phyloP scores from a whole-genome alignment of 2,113 vertebrate species.

The Sminthopsis crassicaudata region DNA sequence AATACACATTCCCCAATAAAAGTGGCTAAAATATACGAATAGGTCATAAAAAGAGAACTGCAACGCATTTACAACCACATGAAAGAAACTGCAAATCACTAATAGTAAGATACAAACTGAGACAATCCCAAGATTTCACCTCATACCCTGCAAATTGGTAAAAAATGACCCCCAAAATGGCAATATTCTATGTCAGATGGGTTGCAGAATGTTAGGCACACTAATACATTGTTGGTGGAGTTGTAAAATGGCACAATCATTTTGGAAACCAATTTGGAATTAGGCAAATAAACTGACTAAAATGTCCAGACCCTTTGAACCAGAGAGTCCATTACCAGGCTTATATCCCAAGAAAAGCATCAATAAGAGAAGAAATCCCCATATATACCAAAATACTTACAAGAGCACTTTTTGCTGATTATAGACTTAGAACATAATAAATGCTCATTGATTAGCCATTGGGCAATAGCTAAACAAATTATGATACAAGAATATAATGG shows the following conservation, averaged over 20 bases:
- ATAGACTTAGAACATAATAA: constrained; percentile 32
- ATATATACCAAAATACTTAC: not conserved
- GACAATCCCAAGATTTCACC: constrained; percentile 11
- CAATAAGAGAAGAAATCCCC: not conserved
- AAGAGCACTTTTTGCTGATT: constrained; percentile 29
- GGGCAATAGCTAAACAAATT: too few relatives aligned
- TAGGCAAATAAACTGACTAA: constrained; percentile 36
- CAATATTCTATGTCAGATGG: not conserved
- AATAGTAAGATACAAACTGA: constrained; percentile 53
- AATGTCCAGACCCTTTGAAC: constrained; percentile 19
- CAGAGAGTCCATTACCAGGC: not conserved
- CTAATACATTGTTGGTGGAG: not conserved
- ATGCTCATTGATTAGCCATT: not conserved
- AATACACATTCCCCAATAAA: not conserved
- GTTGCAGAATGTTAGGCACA: constrained; percentile 29
- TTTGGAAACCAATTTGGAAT: constrained; percentile 40
- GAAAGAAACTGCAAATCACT: constrained; percentile 29
- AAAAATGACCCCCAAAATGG: constrained; percentile 3
- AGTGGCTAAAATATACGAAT: constrained; percentile 5
- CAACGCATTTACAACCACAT: not conserved
- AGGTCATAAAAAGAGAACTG: constrained; percentile 26
- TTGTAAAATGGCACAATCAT: constrained; percentile 35
- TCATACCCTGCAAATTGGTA: not conserved
- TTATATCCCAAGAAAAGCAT: constrained; percentile 13
- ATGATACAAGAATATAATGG: too few relatives aligned